Percentiles rank a stretch among this genome's conserved stretches.
Evolutionary conservation across 2,113 vertebrate genomes (phyloP).

Genomic region (Xenopus tropicalis): UCB_Xtro_10.0 CM004451.2:34578001-34578500

Average conservation of each 20-base stretch:
- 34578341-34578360: neutral
- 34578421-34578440: neutral
- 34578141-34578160: too few relatives aligned
- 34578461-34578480: neutral
- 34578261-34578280: conserved; percentile 29
- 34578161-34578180: conserved; percentile 9
- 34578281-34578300: conserved; percentile 28
- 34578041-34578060: too few relatives aligned
- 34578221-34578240: conserved; percentile 26
- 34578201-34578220: conserved; percentile 7
- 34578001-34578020: too few relatives aligned
- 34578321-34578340: conserved; percentile 17
- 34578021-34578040: too few relatives aligned
- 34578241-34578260: conserved; percentile 32
- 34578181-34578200: conserved; percentile 21
- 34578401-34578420: neutral
- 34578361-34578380: conserved; percentile 7
- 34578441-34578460: neutral
- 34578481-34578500: conserved; percentile 22
- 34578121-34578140: too few relatives aligned
- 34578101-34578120: too few relatives aligned
- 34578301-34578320: conserved; percentile 7
- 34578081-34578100: too few relatives aligned
- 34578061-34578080: too few relatives aligned
- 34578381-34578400: neutral